Base-by-base conservation (phyloP, 2,888 invertebrate species). In the Lagria hirta region DNA sequence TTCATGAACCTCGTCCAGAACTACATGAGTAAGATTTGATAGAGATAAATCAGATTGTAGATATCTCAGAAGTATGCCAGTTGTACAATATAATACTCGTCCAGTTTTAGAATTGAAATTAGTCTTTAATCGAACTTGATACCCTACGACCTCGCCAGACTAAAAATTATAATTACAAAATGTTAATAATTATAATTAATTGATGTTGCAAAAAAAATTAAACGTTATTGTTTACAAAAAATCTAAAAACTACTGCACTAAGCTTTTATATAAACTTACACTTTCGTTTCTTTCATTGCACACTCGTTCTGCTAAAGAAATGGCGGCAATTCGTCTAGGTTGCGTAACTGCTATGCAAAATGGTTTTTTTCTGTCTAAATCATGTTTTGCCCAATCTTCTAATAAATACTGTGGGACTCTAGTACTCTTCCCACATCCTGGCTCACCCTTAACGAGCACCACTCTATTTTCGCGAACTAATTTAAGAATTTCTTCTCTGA, bases 1-100 rank as follows among this genome's bases (percentile, higher is more conserved):
- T 60, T 86, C 85, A 64, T 88, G 87, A 0, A 83, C 85, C 58
- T 88, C 87, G 62, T 88, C 87, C 38, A 87, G 70, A 29, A 87
- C 75, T 1, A 87, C 75, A 62, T 86, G 86, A 0, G 81, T 75
- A 47, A 82, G 79, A 6, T 80, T 80, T 7, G 66, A 56, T 1
- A 86, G 66, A 4, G 50, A 55, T 1, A 73, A 71, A 63, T 76
- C 73, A 2, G 43, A 43, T 48, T 73, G 72, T 14, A 78, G 42
- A 43, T 71, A 71, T 28, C 71, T 65, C 12, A 73, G 43, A 10
- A 73, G 54, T 30, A 73, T 70, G 6, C 86, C 87, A 0, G 82
- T 81, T 0, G 87, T 85, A 58, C 84, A 86, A 63, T 81, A 87
- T 0, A 86, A 62, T 15, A 86, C 73, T 1, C 79, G 73, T 0